phyloP scores from a whole-genome alignment of 92 coral and sea anemone species.

The Epizoanthus stellaris region DNA sequence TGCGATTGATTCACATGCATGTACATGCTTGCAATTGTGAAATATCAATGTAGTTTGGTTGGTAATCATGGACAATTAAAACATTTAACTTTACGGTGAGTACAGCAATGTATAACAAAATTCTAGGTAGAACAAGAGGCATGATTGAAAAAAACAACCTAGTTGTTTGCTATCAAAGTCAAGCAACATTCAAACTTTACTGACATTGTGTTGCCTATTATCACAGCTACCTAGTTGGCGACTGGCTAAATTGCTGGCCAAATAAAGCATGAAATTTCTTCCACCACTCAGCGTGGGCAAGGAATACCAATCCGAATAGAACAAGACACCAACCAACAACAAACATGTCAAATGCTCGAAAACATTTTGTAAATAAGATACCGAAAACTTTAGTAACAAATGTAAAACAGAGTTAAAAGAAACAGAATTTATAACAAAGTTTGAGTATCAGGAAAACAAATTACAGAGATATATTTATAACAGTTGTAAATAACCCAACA shows the following conservation, averaged over 20 bases:
- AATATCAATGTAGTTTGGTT: no score
- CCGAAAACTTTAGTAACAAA: not conserved
- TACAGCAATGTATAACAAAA: not conserved
- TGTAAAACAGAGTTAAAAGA: not conserved
- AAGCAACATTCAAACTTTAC: conserved; percentile 32
- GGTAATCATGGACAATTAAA: no score
- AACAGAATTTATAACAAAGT: not conserved
- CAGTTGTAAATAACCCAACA: conserved; percentile 19
- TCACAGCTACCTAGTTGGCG: conserved; percentile 54
- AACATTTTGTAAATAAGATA: conserved; percentile 31
- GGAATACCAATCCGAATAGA: conserved; percentile 20
- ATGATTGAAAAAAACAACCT: not conserved
- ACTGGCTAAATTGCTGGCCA: conserved; percentile 25
- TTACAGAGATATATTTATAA: not conserved
- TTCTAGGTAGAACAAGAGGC: not conserved
- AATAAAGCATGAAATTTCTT: conserved; percentile 47
- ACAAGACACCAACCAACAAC: conserved; percentile 19
- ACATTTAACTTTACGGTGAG: no score
- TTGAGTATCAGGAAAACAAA: not conserved
- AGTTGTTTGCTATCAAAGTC: conserved; percentile 7
- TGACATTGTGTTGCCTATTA: conserved; percentile 70
- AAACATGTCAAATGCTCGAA: conserved; percentile 31
- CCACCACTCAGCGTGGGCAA: conserved; percentile 42
- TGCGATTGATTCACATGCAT: no score
- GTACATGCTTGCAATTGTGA: no score